These are phyloP conservation scores for Bradypodion ventrale DNA, from an alignment of 2,797 vertebrate species.

Conservation along the genomic window DNA sequence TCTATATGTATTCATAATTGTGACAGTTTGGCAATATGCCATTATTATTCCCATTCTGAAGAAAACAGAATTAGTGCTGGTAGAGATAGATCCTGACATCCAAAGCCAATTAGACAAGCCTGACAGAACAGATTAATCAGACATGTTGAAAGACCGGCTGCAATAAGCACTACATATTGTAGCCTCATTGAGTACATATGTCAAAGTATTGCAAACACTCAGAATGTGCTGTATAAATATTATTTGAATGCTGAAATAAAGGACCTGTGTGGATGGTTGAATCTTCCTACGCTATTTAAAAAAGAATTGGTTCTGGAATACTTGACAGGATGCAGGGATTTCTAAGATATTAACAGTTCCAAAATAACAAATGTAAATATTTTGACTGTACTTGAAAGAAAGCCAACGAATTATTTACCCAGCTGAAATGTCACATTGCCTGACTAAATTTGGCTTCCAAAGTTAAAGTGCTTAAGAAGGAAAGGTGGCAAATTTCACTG, in stretches of 20 bases:
- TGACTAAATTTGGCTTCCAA: neutral
- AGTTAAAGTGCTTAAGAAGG: neutral
- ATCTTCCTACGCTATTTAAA: neutral
- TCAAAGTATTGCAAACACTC: neutral
- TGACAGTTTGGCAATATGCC: neutral
- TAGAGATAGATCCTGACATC: neutral
- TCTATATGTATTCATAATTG: neutral
- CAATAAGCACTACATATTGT: neutral
- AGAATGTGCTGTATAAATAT: neutral
- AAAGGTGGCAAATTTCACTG: too few species aligned
- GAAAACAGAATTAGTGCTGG: neutral
- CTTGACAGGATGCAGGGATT: neutral
- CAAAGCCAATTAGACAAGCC: neutral
- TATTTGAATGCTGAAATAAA: neutral
- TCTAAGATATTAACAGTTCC: neutral
- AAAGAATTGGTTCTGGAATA: neutral
- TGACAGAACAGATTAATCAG: neutral
- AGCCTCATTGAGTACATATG: neutral
- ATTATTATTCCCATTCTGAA: neutral
- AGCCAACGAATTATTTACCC: neutral
- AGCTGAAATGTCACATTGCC: neutral
- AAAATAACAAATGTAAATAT: neutral
- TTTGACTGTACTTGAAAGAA: neutral
- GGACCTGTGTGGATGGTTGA: neutral
- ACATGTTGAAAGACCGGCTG: neutral